Evolutionary conservation across 1,140 invertebrate genomes (phyloP), one percentile per base, ranked within the genome.

Genomic region (Muscidifurax raptorellus): DNA sequence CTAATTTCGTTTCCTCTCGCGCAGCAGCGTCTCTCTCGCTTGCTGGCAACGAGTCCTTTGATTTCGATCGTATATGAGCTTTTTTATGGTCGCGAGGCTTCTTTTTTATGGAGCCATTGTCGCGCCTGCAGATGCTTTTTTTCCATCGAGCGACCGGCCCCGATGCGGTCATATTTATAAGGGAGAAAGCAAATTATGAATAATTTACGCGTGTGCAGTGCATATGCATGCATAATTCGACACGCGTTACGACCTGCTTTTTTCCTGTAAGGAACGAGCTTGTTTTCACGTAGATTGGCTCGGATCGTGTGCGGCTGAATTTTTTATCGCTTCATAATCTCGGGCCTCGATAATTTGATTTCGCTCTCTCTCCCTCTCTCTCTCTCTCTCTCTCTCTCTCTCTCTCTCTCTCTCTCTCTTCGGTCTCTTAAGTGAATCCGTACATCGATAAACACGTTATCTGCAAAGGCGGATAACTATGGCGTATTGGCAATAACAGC

Each of bases 111-210:
- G 67, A 30, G 25, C 22, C 27, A 30, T 69, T 69, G 67, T 69
- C 71, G 32, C 30, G 28, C 13, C 30, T 6, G n/a, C n/a, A n/a
- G 18, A 22, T 30, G 71, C 32, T 32, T 27, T 36, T 72, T 36
- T n/a, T 74, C 5, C 22, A 72, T 72, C 66, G 66, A 12, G 52
- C 30, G 0, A 22, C 32, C 32, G 27, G 28, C n/a, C 1, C 69
- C n/a, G 69, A 0, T 13, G 9, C 69, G 15, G 64, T 27, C 7
- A 4, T 32, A 22, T 32, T 15, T 72, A 6, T 74, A 40, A 5
- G 32, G 12, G 25, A 72, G 30, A 74, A 74, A 40, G 71, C 71
- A 40, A 74, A 74, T 74, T 74, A 74, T 40, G 71, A 32, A 74
- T 74, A 40, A 40, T 40, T 32, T 40, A 74, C 18, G 30, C 71